Conservation (phyloP, 92 coral and sea anemone genomes). For the Epizoanthus ramosus region DNA sequence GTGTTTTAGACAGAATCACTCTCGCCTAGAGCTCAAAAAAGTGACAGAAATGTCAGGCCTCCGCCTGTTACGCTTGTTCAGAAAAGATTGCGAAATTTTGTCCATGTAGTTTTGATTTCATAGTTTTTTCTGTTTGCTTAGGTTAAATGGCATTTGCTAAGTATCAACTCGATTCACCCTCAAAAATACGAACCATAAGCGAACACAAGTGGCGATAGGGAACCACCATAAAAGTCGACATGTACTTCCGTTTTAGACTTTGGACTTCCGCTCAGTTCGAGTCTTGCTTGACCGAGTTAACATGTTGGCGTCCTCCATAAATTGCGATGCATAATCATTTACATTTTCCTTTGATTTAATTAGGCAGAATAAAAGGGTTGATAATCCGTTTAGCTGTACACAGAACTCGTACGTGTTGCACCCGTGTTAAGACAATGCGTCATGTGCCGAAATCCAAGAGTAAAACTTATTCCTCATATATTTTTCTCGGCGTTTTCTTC, state of each 20-base stretch:
- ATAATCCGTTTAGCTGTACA: not conserved
- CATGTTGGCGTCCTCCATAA: conserved; percentile 15
- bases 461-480: conserved; percentile 18
- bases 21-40: not conserved
- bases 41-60: not conserved
- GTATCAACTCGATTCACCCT: not conserved
- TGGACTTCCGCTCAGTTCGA: not conserved
- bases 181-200: not conserved
- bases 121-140: not conserved
- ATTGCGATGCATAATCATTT: conserved; percentile 2
- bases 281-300: conserved; percentile 12
- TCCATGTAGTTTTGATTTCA: not conserved
- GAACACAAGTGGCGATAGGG: not conserved
- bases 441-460: not conserved
- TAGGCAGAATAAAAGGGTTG: not conserved
- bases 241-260: not conserved
- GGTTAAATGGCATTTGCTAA: not conserved
- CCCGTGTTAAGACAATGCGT: conserved; percentile 2
- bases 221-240: not conserved
- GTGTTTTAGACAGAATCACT: not conserved
- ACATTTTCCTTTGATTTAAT: not conserved
- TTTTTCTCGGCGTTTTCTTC: conserved; percentile 31
- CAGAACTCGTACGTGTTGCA: not conserved
- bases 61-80: not conserved
- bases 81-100: not conserved